Evolutionary conservation across 2,888 invertebrate species (phyloP), one percentile per base, ranked within the genome.

Genomic region (Argyresthia albistria): DNA sequence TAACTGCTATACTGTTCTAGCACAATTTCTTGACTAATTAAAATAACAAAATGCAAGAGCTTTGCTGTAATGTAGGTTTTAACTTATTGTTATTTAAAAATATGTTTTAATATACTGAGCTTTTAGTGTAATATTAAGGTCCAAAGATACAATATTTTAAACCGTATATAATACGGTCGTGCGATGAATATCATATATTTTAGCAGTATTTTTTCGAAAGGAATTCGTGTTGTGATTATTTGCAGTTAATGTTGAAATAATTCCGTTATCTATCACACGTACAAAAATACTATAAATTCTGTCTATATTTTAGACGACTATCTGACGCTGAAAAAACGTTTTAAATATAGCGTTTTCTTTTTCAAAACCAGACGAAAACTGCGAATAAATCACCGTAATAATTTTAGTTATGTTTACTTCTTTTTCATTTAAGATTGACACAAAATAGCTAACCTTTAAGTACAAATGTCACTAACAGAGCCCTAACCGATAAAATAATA

Each of bases 391-490:
- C 25, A 25, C 25, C 25, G 25, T 4, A 39, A 39, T 11, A 8
- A 11, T 39, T 39, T n/a, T 39, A 39, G 39, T 39, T 11, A 39
- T 3, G n/a, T 25, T 11, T 39, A 39, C 9, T 39, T 1, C 35
- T 46, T 15, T 8, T 46, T 43, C 8, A 14, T 12, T 48, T 70
- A 73, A 68, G 70, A 63, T 66, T 70, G 66, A 72, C 69, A 69
- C 67, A 63, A 48, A 43, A 48, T 36, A 60, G 64, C 53, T 69
- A 80, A 79, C 76, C 69, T 67, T 58, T 81, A 82, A 81, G 80
- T 81, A 80, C 76, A 80, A 80, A 71, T 72, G 76, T 80, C 68
- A 78, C 78, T 84, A 83, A 83, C 80, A 64, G 61, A 64, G 61
- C 64, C 63, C 68, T 81, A 80, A 80, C 73, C 39, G 16, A 50